Conservation (phyloP, 2,888 invertebrate genomes). For the Cyrtodaria siliqua region DNA sequence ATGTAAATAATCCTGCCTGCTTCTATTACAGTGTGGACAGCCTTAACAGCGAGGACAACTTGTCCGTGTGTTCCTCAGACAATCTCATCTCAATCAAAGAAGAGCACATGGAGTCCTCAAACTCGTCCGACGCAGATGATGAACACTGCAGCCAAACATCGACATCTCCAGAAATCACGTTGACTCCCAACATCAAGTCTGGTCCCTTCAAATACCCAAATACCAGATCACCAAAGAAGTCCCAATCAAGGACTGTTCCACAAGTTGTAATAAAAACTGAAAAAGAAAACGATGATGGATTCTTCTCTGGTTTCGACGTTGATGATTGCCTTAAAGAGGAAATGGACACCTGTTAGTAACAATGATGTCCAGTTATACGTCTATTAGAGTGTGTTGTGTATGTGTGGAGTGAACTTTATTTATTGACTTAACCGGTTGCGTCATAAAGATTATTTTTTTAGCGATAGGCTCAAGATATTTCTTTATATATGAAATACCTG, state of each 20-base stretch:
- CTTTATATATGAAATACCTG: too few relatives aligned
- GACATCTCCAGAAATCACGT: slow-evolving; percentile 43
- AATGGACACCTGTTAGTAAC: slow-evolving; percentile 21
- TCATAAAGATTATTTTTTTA: too few relatives aligned
- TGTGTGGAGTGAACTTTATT: too few relatives aligned
- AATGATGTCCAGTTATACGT: not conserved
- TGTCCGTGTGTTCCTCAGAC: slow-evolving; percentile 26
- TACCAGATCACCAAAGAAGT: not conserved
- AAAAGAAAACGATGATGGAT: slow-evolving; percentile 58
- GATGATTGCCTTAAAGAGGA: slow-evolving; percentile 32
- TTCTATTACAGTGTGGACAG: slow-evolving; percentile 11
- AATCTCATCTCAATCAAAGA: slow-evolving; percentile 32
- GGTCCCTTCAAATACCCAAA: slow-evolving; percentile 47
- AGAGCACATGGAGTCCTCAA: slow-evolving; percentile 21
- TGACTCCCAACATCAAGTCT: slow-evolving; percentile 44
- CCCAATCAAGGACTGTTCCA: not conserved
- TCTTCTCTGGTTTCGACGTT: slow-evolving; percentile 55
- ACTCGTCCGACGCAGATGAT: slow-evolving; percentile 53
- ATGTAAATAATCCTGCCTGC: too few relatives aligned
- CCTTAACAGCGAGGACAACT: slow-evolving; percentile 15
- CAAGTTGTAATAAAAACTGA: slow-evolving; percentile 2
- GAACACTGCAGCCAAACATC: slow-evolving; percentile 51
- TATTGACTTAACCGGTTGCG: too few relatives aligned
- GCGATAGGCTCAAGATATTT: too few relatives aligned
- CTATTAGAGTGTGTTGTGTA: not conserved